Evolutionary conservation across 35 echinoderm and acorn worm genomes (phyloP), one percentile per base, ranked within the genome.

Genomic region (Patiria miniata): DNA sequence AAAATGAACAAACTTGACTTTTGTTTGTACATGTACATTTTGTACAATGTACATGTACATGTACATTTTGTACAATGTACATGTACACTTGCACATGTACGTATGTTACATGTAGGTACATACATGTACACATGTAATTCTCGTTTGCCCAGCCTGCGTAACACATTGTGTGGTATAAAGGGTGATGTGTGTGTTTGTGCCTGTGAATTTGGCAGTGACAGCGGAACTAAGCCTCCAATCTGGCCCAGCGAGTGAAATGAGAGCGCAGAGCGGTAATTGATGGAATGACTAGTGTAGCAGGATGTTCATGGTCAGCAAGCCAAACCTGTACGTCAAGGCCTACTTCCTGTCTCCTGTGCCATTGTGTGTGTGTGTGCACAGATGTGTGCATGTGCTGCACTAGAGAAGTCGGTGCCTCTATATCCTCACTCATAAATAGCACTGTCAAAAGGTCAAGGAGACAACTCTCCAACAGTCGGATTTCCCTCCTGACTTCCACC

Each of bases 231-330:
- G 42, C 42, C 42, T 4, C 4, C 42, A 4, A 47, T 47, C 4
- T 12, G 12, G 42, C 42, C 42, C 42, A 12, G 42, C 4, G 42
- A 47, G 42, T 12, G 12, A 47, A 47, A 4, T 47, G 14, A 10
- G 57, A 17, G 57, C 28, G 65, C 29, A 14, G 65, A 32, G 65
- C 34, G 23, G 65, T 73, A 73, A 73, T 73, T 73, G 23, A 73
- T 73, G 29, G 26, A 73, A 34, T 73, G 65, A 73, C 65, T 73
- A 14, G 65, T 73, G 14, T 14, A 34, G 29, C 65, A 73, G 65
- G 65, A 73, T 73, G 65, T 73, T 73, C 65, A 73, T 34, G 65
- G 65, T 73, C 65, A 73, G 34, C 65, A 28, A n/a, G 42, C 65
- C 65, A 73, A 26, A 73, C 65, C 34, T 34, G 23, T 5, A 73